phyloP scores from a whole-genome alignment of 2,888 invertebrate genomes.

The Ectobius pallidus region DNA sequence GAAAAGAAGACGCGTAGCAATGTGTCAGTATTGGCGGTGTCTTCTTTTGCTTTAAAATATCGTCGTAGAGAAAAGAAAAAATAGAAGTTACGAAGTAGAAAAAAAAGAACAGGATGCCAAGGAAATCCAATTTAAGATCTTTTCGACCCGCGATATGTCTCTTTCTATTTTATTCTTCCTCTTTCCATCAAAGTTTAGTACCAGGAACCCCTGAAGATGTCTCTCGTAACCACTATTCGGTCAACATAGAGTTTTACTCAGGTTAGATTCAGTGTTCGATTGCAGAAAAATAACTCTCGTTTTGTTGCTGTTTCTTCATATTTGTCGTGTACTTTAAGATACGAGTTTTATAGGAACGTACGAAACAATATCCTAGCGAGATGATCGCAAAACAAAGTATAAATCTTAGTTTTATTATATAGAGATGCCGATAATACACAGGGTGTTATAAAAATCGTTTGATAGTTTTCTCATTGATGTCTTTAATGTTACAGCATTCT shows the following conservation, averaged over 20 bases:
- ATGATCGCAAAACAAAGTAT: too few species aligned
- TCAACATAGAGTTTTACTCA: neutral
- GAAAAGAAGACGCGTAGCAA: neutral
- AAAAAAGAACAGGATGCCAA: neutral
- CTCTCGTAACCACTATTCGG: neutral
- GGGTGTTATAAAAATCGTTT: too few species aligned
- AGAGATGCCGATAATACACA: too few species aligned
- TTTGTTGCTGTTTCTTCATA: too few species aligned
- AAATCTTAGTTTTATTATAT: too few species aligned
- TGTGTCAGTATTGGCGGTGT: neutral
- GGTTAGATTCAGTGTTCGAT: too few species aligned
- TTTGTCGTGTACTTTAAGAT: too few species aligned
- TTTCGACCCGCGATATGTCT: slow-evolving; percentile 10
- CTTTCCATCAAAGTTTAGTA: slow-evolving; percentile 24
- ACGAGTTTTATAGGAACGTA: too few species aligned
- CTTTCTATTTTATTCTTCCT: slow-evolving; percentile 10
- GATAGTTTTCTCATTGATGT: too few species aligned
- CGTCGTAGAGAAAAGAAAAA: neutral
- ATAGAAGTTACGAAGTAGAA: neutral
- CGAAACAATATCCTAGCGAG: too few species aligned
- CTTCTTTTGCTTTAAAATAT: slow-evolving; percentile 21
- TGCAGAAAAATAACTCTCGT: too few species aligned
- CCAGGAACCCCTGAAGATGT: neutral
- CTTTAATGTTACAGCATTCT: too few species aligned
- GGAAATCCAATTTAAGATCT: slow-evolving; percentile 27